Base-by-base conservation (phyloP, 2,888 invertebrate species). In the Listrodromus nycthemerus region DNA sequence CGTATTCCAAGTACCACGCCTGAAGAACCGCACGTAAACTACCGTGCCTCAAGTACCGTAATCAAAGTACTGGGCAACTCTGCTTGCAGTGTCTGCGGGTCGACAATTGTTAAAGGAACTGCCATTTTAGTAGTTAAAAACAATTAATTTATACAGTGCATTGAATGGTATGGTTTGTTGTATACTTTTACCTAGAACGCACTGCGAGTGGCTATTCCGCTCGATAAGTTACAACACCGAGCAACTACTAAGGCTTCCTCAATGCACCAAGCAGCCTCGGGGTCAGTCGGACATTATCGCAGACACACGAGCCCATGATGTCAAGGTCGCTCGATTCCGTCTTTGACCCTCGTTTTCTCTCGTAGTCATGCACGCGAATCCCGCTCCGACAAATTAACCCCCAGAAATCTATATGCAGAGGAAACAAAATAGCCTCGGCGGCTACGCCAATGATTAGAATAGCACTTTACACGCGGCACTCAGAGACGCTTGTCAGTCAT, bases 221-320 rank as follows among this genome's bases (percentile, higher is more conserved):
- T 74, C 78, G 78, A 78, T 78, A 63, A 24, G 74, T 78, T 78
- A 74, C 13, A 33, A 37, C 33, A 65, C 37, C 1, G 37, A 48
- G 70, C 10, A 70, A 13, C 58, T 45, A 50, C 19, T 70, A 81
- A 55, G 84, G 84, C 84, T 84, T 84, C 84, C 70, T 78, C 41
- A 16, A 71, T 81, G 75, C 84, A 71, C 75, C 75, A 78, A 84
- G 70, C 61, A 84, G 66, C 71, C 81, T 69, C 77, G 83, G 58
- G 41, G 67, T 80, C 83, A 77, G 76, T 74, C 69, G 80, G 73
- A 74, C 80, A 74, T 80, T 80, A 80, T 84, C 77, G 55, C 74
- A 65, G 50, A 58, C 48, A 75, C 27, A 55, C 75, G 69, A 41
- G 76, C 65, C 55, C 52, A 70, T 78, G 78, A 65, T 84, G 79